Conservation (phyloP, 2,888 invertebrate species). For the Melipona beecheii region DNA sequence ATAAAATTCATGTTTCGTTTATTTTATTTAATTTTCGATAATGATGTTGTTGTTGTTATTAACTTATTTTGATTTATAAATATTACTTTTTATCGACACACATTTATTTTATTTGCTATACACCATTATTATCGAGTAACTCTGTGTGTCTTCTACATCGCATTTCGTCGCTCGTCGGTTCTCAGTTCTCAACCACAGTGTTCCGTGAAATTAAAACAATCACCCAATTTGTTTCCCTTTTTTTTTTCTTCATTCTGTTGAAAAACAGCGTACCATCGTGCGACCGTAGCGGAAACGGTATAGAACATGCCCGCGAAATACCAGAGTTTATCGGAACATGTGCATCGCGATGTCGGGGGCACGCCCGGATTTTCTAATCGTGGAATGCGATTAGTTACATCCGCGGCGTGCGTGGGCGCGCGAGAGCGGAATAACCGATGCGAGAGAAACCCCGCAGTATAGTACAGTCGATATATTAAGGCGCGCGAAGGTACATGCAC, state of each 20-base stretch:
- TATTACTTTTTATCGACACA: too few relatives aligned
- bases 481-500: constrained; percentile 60
- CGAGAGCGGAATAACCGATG: constrained; percentile 69
- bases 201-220: constrained; percentile 26
- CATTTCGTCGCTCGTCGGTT: neutral
- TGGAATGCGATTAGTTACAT: constrained; percentile 66
- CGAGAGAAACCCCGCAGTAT: constrained; percentile 63
- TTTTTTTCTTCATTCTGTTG: too few relatives aligned
- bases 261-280: constrained; percentile 15
- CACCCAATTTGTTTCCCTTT: constrained; percentile 5
- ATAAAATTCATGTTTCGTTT: too few relatives aligned
- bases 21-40: too few relatives aligned
- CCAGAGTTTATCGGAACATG: constrained; percentile 53
- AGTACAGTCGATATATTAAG: constrained; percentile 53
- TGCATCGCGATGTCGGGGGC: constrained; percentile 55
- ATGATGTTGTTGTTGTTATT: too few relatives aligned
- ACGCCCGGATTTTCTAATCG: constrained; percentile 64
- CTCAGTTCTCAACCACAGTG: neutral
- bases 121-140: too few relatives aligned
- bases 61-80: too few relatives aligned
- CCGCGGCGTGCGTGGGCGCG: constrained; percentile 68
- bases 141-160: neutral
- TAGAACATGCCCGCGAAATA: constrained; percentile 31
- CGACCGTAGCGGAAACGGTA: neutral
- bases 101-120: too few relatives aligned